Conservation (phyloP, 1,140 invertebrate genomes). For the Conus betulinus region DNA sequence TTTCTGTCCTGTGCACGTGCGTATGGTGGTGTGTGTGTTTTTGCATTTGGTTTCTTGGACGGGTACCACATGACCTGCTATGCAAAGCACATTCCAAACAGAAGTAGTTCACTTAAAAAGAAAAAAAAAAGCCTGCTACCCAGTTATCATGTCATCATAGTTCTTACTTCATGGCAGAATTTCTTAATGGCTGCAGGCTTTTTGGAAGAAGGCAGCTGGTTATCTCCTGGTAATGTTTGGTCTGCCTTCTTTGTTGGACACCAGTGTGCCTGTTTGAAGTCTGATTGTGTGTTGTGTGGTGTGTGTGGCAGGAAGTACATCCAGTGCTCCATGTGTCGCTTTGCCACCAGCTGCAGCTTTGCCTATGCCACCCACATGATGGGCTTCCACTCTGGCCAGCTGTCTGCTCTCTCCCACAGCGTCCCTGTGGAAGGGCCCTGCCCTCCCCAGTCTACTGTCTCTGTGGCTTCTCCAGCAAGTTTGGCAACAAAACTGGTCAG, state of each 20-base stretch:
- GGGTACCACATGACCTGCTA: no score
- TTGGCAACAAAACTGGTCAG: constrained; percentile 72
- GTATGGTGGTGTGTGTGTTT: no score
- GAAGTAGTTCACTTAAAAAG: no score
- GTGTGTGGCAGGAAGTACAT: constrained; percentile 69
- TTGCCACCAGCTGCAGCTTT: constrained; percentile 72
- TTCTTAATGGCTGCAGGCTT: no score
- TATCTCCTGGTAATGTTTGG: not conserved
- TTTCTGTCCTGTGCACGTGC: no score
- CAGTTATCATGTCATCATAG: no score
- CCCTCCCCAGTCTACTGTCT: constrained; percentile 63
- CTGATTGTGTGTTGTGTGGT: constrained; percentile 17
- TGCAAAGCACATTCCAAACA: no score
- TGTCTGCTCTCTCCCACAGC: constrained; percentile 59
- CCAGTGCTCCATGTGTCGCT: constrained; percentile 73
- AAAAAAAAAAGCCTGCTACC: no score
- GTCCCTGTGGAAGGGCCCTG: constrained; percentile 63
- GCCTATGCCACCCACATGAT: constrained; percentile 74
- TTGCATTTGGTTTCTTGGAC: no score
- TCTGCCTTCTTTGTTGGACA: not conserved
- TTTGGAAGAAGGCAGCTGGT: not conserved
- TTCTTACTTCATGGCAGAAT: no score
- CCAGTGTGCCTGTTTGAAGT: not conserved
- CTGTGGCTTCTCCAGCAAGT: constrained; percentile 67
- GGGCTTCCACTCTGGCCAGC: constrained; percentile 70